These are phyloP conservation scores for Agriopis aurantiaria DNA, from an alignment of 2,888 invertebrate species.

Conservation along the genomic window DNA sequence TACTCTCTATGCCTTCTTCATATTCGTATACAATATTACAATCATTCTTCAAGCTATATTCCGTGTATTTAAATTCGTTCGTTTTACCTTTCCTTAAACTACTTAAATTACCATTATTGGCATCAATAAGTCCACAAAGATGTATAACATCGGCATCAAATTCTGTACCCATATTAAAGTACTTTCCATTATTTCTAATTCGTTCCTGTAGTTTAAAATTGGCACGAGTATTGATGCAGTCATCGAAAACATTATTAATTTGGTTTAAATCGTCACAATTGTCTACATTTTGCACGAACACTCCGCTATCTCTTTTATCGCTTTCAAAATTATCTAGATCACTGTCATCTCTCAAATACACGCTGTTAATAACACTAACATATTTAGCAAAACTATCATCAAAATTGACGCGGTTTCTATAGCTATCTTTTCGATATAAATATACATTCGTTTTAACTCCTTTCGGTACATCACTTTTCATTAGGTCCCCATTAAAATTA, in stretches of 20 bases:
- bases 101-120: conserved; percentile 11
- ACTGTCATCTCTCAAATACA: conserved; percentile 33
- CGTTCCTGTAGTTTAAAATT: conserved; percentile 24
- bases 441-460: conserved; percentile 8
- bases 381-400: conserved; percentile 31
- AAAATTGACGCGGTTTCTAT: conserved; percentile 53
- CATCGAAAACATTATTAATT: conserved; percentile 17
- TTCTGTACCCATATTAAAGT: conserved; percentile 15
- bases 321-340: conserved; percentile 28
- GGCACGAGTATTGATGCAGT: conserved; percentile 15
- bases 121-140: not conserved
- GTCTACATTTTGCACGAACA: conserved; percentile 38
- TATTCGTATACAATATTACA: conserved; percentile 43
- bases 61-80: conserved; percentile 37
- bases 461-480: conserved; percentile 6
- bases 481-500: conserved; percentile 12
- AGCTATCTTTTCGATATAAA: not conserved
- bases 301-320: conserved; percentile 29
- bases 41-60: conserved; percentile 40
- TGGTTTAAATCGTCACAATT: conserved; percentile 23
- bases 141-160: conserved; percentile 9
- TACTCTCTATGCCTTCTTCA: conserved; percentile 55
- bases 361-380: conserved; percentile 34
- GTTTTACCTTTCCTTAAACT: conserved; percentile 14
- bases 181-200: conserved; percentile 12